phyloP scores from a whole-genome alignment of 37 sponge, comb jelly and placozoan species.

The Oopsacas minuta region DNA sequence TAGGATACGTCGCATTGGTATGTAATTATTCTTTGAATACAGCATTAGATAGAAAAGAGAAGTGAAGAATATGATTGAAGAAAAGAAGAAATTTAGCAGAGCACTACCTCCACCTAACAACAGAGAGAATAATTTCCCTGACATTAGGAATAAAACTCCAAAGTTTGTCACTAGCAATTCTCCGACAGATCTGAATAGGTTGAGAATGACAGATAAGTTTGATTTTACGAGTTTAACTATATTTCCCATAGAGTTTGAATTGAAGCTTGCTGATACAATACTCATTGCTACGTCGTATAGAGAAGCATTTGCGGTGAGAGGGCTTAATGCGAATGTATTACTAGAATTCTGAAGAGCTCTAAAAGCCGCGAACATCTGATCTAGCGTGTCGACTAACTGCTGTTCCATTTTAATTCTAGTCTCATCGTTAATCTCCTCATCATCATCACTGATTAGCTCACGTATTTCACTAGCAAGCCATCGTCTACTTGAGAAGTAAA shows the following conservation, averaged over 20 bases:
- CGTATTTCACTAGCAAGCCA: neutral
- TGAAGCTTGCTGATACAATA: neutral
- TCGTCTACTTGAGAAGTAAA: slow-evolving; percentile 1
- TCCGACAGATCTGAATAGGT: slow-evolving; percentile 20
- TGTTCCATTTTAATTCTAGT: neutral
- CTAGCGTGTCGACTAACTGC: slow-evolving; percentile 16
- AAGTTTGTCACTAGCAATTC: slow-evolving; percentile 9
- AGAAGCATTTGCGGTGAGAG: neutral
- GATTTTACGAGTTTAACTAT: neutral
- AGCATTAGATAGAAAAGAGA: slow-evolving; percentile 82
- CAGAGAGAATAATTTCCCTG: neutral
- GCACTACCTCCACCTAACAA: slow-evolving; percentile 20
- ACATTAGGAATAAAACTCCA: neutral
- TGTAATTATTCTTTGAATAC: slow-evolving; percentile 56
- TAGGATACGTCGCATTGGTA: slow-evolving; percentile 43
- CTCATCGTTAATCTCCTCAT: neutral
- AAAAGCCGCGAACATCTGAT: slow-evolving; percentile 6
- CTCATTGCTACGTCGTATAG: neutral
- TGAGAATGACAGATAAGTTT: neutral
- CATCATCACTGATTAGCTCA: neutral
- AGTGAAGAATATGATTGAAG: slow-evolving; percentile 67
- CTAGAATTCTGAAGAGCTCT: neutral
- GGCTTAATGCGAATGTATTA: neutral
- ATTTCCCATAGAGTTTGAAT: neutral
- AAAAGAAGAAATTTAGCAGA: slow-evolving; percentile 21